Percentiles rank a stretch among this genome's conserved stretches.
Evolutionary conservation across 2,888 invertebrate species (phyloP).

Genomic region (Syritta pipiens): DNA sequence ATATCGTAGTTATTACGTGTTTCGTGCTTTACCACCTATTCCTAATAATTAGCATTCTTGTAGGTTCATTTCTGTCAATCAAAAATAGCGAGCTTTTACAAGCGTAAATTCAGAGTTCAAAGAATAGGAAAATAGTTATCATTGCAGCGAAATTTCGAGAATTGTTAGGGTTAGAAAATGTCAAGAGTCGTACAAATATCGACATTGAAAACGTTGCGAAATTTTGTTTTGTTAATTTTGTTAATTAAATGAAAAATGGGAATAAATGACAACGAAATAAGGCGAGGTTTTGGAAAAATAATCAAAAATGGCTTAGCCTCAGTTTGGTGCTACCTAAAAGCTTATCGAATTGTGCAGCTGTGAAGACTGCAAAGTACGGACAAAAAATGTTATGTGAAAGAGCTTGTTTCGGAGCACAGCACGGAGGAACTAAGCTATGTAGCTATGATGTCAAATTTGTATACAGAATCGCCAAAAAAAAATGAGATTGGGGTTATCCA

Average conservation of each 20-base stretch:
- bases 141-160: background rate
- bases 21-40: no score
- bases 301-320: no score
- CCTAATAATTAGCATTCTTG: constrained; percentile 2
- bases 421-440: background rate
- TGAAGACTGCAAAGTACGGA: no score
- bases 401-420: background rate
- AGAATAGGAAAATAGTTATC: background rate
- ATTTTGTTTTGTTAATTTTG: background rate
- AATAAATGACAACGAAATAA: no score
- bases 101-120: constrained; percentile 11
- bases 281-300: no score
- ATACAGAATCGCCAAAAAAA: no score
- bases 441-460: constrained; percentile 9
- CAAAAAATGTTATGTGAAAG: no score
- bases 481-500: constrained; percentile 18
- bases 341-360: no score
- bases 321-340: no score
- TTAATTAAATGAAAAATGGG: no score
- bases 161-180: constrained; percentile 7
- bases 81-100: constrained; percentile 10
- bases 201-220: constrained; percentile 4
- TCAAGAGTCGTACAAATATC: constrained; percentile 3
- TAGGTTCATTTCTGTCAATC: constrained; percentile 9
- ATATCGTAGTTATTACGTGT: no score